Conservation (phyloP, 2,888 invertebrate species). For the Drosophila yooni region DNA sequence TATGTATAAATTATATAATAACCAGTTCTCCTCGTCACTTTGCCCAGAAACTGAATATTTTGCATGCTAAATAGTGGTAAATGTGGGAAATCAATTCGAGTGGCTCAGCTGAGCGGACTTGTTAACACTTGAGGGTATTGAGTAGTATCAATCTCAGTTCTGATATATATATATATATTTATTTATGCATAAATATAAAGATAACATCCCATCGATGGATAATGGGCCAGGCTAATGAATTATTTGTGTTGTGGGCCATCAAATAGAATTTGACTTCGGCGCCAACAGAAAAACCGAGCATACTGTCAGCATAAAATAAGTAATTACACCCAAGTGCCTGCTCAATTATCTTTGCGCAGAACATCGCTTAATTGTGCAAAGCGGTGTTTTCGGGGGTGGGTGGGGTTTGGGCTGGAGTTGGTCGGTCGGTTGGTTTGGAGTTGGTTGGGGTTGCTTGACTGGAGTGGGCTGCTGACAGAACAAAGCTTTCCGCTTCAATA, state of each 20-base stretch:
- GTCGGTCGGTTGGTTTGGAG: neutral
- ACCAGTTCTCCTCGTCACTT: conserved; percentile 1
- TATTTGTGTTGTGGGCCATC: conserved; percentile 26
- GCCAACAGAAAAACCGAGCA: neutral
- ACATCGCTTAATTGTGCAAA: conserved; percentile 73
- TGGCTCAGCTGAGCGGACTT: conserved; percentile 45
- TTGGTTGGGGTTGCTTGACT: neutral
- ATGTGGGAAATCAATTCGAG: conserved; percentile 33
- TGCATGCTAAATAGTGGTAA: conserved; percentile 67
- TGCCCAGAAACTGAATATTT: conserved; percentile 26
- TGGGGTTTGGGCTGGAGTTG: neutral
- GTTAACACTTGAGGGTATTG: conserved; percentile 71
- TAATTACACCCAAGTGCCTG: conserved; percentile 84
- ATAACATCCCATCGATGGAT: conserved; percentile 8
- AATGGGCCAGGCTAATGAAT: conserved; percentile 41
- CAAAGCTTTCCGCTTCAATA: conserved; percentile 71
- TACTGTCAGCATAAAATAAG: conserved; percentile 76
- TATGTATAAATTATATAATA: conserved; percentile 17
- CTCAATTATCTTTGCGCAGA: conserved; percentile 82
- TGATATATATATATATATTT: conserved; percentile 34
- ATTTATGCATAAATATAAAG: neutral
- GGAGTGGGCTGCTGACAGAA: conserved; percentile 35
- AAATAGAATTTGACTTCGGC: conserved; percentile 63
- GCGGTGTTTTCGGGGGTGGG: conserved; percentile 3
- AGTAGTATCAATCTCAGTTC: conserved; percentile 46